Conservation (phyloP, 2,888 invertebrate species). For the Noctua janthe region DNA sequence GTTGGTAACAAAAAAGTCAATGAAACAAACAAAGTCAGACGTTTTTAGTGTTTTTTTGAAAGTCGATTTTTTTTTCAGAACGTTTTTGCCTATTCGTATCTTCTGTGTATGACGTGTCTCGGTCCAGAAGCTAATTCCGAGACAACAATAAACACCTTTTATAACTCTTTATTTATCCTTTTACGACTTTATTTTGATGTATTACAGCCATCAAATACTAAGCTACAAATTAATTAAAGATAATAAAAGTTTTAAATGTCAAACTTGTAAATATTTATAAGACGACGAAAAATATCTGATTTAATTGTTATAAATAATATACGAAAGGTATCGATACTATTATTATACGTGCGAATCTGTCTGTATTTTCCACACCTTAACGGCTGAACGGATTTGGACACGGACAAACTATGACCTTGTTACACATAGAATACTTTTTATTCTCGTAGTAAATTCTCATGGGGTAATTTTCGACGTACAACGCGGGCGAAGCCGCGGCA, state of each 20-base stretch:
- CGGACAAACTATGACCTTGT: background rate
- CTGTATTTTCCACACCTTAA: background rate
- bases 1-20: too few species aligned
- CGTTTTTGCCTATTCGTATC: background rate
- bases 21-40: too few species aligned
- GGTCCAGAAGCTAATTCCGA: constrained; percentile 1
- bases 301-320: constrained; percentile 28
- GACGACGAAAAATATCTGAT: background rate
- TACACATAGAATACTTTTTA: background rate
- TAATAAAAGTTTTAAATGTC: constrained; percentile 61
- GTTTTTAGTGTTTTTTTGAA: too few species aligned
- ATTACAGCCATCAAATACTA: constrained; percentile 45
- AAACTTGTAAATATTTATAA: constrained; percentile 59
- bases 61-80: too few species aligned
- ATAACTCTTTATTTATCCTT: constrained; percentile 22
- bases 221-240: constrained; percentile 43
- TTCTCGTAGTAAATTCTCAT: background rate
- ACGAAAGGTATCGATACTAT: background rate
- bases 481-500: background rate
- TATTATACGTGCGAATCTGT: background rate
- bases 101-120: background rate
- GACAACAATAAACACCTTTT: constrained; percentile 28
- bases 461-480: background rate
- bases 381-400: background rate
- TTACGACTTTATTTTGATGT: constrained; percentile 43